phyloP scores from a whole-genome alignment of 1,140 invertebrate species.

The Drosophila virilis region DNA sequence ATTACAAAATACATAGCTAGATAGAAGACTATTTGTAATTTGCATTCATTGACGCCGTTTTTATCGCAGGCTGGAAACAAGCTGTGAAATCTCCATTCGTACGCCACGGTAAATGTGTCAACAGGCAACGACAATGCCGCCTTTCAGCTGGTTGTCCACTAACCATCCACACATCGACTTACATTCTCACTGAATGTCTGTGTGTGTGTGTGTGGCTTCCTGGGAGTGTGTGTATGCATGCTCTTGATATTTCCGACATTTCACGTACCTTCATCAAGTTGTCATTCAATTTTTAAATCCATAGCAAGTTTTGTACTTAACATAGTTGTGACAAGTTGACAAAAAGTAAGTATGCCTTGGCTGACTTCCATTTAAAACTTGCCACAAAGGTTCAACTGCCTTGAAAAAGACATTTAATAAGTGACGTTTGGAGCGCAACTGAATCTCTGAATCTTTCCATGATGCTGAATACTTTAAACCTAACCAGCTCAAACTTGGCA shows the following conservation, averaged over 20 bases:
- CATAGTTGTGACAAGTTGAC: constrained; percentile 81
- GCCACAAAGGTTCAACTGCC: constrained; percentile 38
- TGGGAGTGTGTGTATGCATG: constrained; percentile 50
- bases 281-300: constrained; percentile 83
- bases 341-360: constrained; percentile 67
- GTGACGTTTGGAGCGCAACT: background rate
- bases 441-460: background rate
- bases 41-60: constrained; percentile 79
- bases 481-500: background rate
- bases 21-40: constrained; percentile 75
- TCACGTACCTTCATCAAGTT: constrained; percentile 83
- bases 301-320: constrained; percentile 82
- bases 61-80: constrained; percentile 64
- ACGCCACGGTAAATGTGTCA: constrained; percentile 62
- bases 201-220: constrained; percentile 16
- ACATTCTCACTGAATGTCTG: constrained; percentile 24
- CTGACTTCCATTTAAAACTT: constrained; percentile 72
- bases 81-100: constrained; percentile 60
- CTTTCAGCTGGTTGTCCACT: constrained; percentile 54
- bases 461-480: background rate
- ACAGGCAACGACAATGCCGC: constrained; percentile 69
- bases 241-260: constrained; percentile 76
- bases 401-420: background rate
- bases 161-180: constrained; percentile 25
- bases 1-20: constrained; percentile 61